These are phyloP conservation scores for Thryonomys swinderianus DNA, from an alignment of 2,113 vertebrate species.

Conservation along the genomic window DNA sequence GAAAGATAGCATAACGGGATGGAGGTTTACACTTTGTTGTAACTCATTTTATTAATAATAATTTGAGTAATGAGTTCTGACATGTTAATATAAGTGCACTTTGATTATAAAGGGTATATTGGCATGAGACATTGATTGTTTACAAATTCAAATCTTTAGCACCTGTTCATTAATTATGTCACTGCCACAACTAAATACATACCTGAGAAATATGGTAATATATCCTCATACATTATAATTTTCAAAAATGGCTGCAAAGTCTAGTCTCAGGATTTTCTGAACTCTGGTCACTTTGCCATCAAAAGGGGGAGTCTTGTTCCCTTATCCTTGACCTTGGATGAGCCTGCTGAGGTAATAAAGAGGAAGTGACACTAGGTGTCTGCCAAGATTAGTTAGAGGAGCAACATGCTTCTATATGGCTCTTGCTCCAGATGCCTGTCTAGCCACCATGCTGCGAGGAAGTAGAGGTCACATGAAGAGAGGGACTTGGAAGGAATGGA, in stretches of 20 bases:
- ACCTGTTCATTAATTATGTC: slow-evolving; percentile 1
- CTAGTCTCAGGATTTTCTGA: not conserved
- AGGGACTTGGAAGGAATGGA: not conserved
- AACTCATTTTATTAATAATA: slow-evolving; percentile 22
- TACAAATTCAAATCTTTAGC: not conserved
- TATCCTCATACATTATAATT: not conserved
- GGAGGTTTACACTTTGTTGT: not conserved
- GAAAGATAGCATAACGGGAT: not conserved
- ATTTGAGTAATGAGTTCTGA: not conserved
- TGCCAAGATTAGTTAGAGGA: not conserved
- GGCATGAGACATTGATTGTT: not conserved
- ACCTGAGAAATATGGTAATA: not conserved
- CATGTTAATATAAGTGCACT: not conserved
- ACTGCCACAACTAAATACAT: not conserved
- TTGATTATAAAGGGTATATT: slow-evolving; percentile 26
- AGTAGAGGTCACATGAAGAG: not conserved
- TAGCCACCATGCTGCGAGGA: not conserved
- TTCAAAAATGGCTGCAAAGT: not conserved
- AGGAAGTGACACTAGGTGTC: not conserved
- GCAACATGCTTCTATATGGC: not conserved
- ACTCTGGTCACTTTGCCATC: not conserved
- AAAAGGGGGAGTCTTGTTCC: not conserved
- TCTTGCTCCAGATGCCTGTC: not conserved
- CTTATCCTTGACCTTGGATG: not conserved
- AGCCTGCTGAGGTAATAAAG: not conserved